phyloP scores from a whole-genome alignment of 2,888 invertebrate species.

The Sinodicranocentrus sp. region DNA sequence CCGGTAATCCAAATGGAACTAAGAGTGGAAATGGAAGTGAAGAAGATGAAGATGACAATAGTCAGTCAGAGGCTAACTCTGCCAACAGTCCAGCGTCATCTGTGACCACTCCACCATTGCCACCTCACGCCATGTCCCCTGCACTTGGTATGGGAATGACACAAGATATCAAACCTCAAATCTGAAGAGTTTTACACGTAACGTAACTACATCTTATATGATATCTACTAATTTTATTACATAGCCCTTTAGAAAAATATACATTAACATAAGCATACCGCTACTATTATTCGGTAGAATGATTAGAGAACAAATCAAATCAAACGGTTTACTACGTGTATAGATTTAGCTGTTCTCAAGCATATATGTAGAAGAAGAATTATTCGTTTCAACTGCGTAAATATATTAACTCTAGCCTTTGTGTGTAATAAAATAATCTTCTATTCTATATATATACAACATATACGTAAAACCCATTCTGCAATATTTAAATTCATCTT shows the following conservation, averaged over 20 bases:
- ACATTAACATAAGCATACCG: conserved; percentile 7
- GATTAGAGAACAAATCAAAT: conserved; percentile 46
- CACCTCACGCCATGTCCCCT: conserved; percentile 81
- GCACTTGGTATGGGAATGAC: conserved; percentile 78
- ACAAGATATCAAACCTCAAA: conserved; percentile 76
- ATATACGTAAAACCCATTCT: too few species aligned
- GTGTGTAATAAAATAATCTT: conserved; percentile 65
- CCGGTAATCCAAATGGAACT: conserved; percentile 81
- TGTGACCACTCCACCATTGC: conserved; percentile 79
- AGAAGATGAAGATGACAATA: conserved; percentile 93
- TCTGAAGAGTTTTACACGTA: conserved; percentile 66
- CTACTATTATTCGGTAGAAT: conserved; percentile 45
- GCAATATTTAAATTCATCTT: conserved; percentile 21
- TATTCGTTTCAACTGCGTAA: conserved; percentile 59
- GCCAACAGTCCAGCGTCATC: conserved; percentile 77
- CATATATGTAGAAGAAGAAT: conserved; percentile 30
- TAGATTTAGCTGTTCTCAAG: conserved; percentile 6
- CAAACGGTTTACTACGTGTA: conserved; percentile 49
- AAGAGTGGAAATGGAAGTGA: conserved; percentile 85
- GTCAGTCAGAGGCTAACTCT: conserved; percentile 81
- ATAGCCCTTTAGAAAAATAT: conserved; percentile 3
- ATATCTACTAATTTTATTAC: conserved; percentile 32
- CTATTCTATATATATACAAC: too few species aligned
- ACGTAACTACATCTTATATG: conserved; percentile 28
- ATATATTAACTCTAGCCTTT: conserved; percentile 55